Percentiles rank a stretch among this genome's conserved stretches.
Evolutionary conservation across 2,797 vertebrate species (phyloP).

Genomic region (Cossypha niveicapilla): DNA sequence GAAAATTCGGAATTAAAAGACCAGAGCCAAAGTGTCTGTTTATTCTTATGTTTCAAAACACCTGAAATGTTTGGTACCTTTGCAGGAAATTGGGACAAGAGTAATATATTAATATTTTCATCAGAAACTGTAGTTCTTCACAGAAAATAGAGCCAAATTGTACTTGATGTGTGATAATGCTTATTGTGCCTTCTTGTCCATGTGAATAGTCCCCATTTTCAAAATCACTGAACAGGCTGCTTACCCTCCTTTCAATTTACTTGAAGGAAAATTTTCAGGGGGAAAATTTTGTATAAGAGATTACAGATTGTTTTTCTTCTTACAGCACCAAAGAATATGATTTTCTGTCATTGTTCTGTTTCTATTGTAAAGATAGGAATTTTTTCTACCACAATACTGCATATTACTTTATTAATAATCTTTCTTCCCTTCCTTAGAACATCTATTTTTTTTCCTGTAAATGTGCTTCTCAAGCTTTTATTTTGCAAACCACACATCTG

Average conservation of each 20-base stretch:
- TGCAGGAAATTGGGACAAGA: neutral
- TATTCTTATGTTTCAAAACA: neutral
- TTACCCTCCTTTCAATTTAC: neutral
- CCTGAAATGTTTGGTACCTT: neutral
- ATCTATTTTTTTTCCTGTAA: conserved; percentile 17
- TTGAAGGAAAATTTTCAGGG: neutral
- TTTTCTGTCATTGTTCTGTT: neutral
- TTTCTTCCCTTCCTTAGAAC: conserved; percentile 27
- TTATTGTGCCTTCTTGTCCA: neutral
- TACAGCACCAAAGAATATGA: neutral
- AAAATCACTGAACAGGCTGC: neutral
- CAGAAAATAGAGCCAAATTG: neutral
- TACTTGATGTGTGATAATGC: neutral
- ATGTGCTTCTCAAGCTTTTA: conserved; percentile 15
- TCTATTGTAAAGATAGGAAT: neutral
- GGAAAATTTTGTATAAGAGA: neutral
- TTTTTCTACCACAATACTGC: neutral
- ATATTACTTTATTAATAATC: conserved; percentile 51
- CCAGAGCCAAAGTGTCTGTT: neutral
- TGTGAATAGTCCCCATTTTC: neutral
- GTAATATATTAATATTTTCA: neutral
- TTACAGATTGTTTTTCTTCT: neutral
- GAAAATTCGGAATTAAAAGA: neutral
- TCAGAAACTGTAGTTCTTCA: neutral
- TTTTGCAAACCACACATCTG: conserved; percentile 58